Conservation (phyloP, 2,113 vertebrate species). For the Caranx ignobilis region DNA sequence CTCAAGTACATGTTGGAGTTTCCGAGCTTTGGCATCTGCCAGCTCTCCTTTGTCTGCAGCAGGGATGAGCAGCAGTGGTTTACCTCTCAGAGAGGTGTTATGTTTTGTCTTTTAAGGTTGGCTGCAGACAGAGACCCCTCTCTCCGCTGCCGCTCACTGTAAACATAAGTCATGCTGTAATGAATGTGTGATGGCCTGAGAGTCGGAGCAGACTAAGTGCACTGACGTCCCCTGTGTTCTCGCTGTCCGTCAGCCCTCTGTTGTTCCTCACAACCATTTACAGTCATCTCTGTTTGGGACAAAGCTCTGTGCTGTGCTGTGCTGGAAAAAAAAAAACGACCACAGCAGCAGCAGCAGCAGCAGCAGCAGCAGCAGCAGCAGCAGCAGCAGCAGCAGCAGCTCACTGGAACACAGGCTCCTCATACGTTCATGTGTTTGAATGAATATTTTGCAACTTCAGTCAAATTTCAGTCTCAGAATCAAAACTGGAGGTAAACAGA, state of each 20-base stretch:
- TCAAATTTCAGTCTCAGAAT: background rate
- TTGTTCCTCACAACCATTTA: constrained; percentile 63
- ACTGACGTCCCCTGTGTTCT: constrained; percentile 51
- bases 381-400: too few species aligned
- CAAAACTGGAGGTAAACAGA: background rate
- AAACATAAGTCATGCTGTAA: constrained; percentile 68
- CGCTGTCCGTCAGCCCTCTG: constrained; percentile 15
- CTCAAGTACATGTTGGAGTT: constrained; percentile 43
- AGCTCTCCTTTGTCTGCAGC: constrained; percentile 48
- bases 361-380: constrained; percentile 2
- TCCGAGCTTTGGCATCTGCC: constrained; percentile 61
- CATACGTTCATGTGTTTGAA: background rate
- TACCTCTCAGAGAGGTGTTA: constrained; percentile 55
- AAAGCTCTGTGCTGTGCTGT: background rate
- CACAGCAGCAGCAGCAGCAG: constrained; percentile 6
- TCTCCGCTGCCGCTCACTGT: constrained; percentile 50
- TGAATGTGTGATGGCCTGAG: constrained; percentile 54
- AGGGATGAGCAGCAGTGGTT: constrained; percentile 26
- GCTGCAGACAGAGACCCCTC: constrained; percentile 46
- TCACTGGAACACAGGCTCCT: too few species aligned
- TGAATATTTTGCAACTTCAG: background rate
- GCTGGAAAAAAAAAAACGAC: background rate
- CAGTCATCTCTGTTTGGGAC: constrained; percentile 62
- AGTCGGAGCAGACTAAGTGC: constrained; percentile 45
- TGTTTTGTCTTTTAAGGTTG: constrained; percentile 70